These are phyloP conservation scores for Candidula unifasciata DNA, from an alignment of 2,888 invertebrate species.

Conservation along the genomic window DNA sequence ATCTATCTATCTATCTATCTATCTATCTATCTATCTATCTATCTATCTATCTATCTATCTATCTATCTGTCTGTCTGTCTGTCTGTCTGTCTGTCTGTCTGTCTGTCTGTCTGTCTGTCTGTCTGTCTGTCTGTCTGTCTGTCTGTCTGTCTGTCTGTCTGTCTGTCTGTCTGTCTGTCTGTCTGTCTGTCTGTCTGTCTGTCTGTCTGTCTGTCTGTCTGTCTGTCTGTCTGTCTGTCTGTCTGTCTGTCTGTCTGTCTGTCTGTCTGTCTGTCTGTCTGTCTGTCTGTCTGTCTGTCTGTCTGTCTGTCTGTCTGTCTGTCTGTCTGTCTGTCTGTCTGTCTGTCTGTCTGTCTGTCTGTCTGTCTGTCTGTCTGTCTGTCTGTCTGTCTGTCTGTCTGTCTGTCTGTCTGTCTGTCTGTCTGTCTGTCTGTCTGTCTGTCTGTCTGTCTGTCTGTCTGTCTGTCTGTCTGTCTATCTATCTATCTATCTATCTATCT, in stretches of 20 bases:
- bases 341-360: slow-evolving; percentile 15
- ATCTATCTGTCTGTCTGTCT: too few relatives aligned
- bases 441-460: not conserved
- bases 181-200: slow-evolving; percentile 15
- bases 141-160: slow-evolving; percentile 15
- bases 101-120: slow-evolving; percentile 15
- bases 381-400: not conserved
- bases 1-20: slow-evolving; percentile 15
- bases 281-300: not conserved
- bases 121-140: slow-evolving; percentile 15
- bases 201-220: slow-evolving; percentile 15
- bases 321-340: slow-evolving; percentile 15
- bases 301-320: slow-evolving; percentile 6
- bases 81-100: slow-evolving; percentile 15
- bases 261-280: not conserved
- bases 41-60: slow-evolving; percentile 15
- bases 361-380: slow-evolving; percentile 15
- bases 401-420: not conserved
- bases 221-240: slow-evolving; percentile 15
- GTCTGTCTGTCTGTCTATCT: too few relatives aligned
- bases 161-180: slow-evolving; percentile 15
- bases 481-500: slow-evolving; percentile 9
- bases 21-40: slow-evolving; percentile 15
- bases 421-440: not conserved
- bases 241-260: not conserved